Evolutionary conservation across 2,888 invertebrate species (phyloP).

Genomic region (Sialis fuliginosa): DNA sequence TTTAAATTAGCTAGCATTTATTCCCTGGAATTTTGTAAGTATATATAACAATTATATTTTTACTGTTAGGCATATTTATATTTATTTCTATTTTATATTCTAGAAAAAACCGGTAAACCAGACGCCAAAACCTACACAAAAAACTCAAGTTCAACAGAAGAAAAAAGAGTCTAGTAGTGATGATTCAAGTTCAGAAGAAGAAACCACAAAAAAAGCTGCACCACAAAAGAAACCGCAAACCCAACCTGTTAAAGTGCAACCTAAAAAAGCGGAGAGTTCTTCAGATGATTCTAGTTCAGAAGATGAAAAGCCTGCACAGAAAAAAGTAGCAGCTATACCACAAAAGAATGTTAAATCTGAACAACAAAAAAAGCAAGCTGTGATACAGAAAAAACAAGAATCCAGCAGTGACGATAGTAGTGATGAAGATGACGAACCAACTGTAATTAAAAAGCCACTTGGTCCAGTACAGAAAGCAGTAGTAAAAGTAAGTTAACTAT

Average conservation of each 20-base stretch:
- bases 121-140: background rate
- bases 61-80: background rate
- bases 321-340: conserved; percentile 7
- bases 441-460: conserved; percentile 8
- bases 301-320: conserved; percentile 4
- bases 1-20: no score
- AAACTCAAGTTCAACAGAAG: conserved; percentile 1
- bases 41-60: no score
- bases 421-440: conserved; percentile 16
- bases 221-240: conserved; percentile 1
- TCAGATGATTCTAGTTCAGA: conserved; percentile 6
- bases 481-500: background rate
- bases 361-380: conserved; percentile 9
- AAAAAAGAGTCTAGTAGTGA: conserved; percentile 3
- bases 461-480: background rate
- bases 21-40: no score
- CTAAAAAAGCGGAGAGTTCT: conserved; percentile 6
- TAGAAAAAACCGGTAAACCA: no score
- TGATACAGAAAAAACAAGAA: conserved; percentile 11
- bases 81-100: background rate
- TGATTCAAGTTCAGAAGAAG: conserved; percentile 11
- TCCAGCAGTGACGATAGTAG: conserved; percentile 7
- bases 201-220: conserved; percentile 6
- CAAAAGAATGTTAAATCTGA: background rate
- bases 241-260: conserved; percentile 6